These are phyloP conservation scores for Nerophis ophidion DNA, from an alignment of 2,113 vertebrate species.

Conservation along the genomic window DNA sequence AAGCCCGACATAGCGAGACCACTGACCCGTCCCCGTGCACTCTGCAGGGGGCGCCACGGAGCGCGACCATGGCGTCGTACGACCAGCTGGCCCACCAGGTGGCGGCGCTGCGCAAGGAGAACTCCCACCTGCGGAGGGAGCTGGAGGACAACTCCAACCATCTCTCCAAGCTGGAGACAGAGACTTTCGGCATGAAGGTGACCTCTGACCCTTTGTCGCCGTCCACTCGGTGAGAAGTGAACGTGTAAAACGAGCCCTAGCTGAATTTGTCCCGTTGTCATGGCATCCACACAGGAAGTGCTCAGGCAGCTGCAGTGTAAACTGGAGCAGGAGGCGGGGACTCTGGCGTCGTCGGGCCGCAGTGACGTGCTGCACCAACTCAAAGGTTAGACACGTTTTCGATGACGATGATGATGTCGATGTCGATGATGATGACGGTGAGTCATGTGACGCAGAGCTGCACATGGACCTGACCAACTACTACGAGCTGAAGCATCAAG, in stretches of 20 bases:
- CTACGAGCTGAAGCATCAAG: slow-evolving; percentile 86
- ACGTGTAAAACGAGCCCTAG: too few species aligned
- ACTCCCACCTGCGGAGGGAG: slow-evolving; percentile 86
- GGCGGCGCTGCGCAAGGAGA: slow-evolving; percentile 89
- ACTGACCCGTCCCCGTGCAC: background rate
- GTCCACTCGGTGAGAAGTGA: too few species aligned
- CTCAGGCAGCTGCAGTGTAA: slow-evolving; percentile 88
- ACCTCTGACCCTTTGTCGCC: background rate
- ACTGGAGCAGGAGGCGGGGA: slow-evolving; percentile 87
- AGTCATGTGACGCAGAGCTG: slow-evolving; percentile 68
- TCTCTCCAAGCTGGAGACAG: slow-evolving; percentile 88
- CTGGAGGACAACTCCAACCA: slow-evolving; percentile 91
- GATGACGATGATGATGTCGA: background rate
- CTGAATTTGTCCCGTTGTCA: background rate
- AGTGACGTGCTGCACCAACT: slow-evolving; percentile 86
- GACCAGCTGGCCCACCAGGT: slow-evolving; percentile 93
- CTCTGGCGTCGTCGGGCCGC: slow-evolving; percentile 81
- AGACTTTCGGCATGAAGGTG: slow-evolving; percentile 95
- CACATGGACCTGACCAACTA: slow-evolving; percentile 88
- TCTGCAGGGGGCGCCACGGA: slow-evolving; percentile 7
- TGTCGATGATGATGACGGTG: background rate
- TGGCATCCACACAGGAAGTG: slow-evolving; percentile 73
- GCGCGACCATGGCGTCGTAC: slow-evolving; percentile 86
- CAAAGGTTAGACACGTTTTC: slow-evolving; percentile 71
- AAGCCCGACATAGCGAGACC: background rate